These are phyloP conservation scores for Pseudotriccus pelzelni DNA, from an alignment of 2,797 vertebrate genomes.

Conservation along the genomic window DNA sequence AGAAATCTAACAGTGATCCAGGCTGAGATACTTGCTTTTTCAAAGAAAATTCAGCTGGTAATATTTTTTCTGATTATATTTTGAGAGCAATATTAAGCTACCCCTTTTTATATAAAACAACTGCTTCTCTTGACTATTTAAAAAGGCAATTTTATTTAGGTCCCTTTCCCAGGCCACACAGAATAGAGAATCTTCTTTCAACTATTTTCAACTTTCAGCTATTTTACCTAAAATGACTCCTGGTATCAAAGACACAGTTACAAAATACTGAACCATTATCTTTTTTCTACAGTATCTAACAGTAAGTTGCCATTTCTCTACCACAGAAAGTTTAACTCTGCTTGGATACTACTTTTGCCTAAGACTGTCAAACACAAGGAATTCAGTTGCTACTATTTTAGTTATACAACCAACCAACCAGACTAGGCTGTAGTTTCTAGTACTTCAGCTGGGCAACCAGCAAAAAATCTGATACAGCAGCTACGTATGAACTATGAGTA, in stretches of 20 bases:
- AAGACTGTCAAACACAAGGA: not conserved
- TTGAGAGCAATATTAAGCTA: not conserved
- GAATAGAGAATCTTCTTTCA: not conserved
- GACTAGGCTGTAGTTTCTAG: not conserved
- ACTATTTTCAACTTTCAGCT: not conserved
- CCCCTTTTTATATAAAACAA: not conserved
- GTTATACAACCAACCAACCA: not conserved
- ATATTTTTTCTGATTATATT: not conserved
- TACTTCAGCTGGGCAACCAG: not conserved
- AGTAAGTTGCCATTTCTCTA: not conserved
- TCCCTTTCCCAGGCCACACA: not conserved
- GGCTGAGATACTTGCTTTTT: not conserved
- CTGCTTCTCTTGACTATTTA: not conserved
- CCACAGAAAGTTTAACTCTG: not conserved
- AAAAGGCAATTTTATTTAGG: not conserved
- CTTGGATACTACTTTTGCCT: not conserved
- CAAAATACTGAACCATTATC: not conserved
- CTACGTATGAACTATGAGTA: accelerated
- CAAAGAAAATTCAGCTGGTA: not conserved
- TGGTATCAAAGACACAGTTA: not conserved
- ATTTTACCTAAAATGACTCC: not conserved
- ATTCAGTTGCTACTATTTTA: not conserved
- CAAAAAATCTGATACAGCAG: not conserved
- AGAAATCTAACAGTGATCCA: not conserved
- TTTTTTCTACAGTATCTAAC: not conserved